These are phyloP conservation scores for Globia sparganii DNA, from an alignment of 2,888 invertebrate genomes.

Conservation along the genomic window DNA sequence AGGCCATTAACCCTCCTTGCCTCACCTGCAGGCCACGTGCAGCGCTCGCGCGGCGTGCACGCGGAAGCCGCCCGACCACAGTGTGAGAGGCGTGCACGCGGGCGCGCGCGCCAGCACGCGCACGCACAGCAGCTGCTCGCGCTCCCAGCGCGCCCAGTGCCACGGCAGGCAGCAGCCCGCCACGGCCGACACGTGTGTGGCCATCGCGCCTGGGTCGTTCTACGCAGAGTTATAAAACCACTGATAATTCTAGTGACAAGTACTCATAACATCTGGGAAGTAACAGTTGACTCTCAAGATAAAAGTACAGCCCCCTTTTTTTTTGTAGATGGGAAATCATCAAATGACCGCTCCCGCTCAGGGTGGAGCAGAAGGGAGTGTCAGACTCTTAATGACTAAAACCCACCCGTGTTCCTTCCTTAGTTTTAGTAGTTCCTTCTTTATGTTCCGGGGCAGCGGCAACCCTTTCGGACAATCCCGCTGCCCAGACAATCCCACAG, in stretches of 20 bases:
- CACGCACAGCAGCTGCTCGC: slow-evolving; percentile 96
- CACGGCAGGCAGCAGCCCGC: slow-evolving; percentile 98
- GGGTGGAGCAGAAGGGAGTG: too few relatives aligned
- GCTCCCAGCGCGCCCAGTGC: slow-evolving; percentile 98
- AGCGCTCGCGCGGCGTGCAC: slow-evolving; percentile 96
- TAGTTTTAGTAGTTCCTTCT: too few relatives aligned
- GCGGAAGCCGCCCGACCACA: slow-evolving; percentile 98
- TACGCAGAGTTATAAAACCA: slow-evolving; percentile 66
- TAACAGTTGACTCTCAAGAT: neutral
- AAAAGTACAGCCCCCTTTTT: neutral
- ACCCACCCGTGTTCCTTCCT: too few relatives aligned
- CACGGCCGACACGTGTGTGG: slow-evolving; percentile 94
- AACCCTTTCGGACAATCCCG: too few relatives aligned
- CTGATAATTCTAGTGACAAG: neutral
- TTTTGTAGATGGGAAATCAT: too few relatives aligned
- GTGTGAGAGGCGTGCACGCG: slow-evolving; percentile 92
- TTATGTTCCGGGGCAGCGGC: too few relatives aligned
- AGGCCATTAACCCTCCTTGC: too few relatives aligned
- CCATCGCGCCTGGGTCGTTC: slow-evolving; percentile 92
- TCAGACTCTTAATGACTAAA: too few relatives aligned
- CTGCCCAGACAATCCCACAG: too few relatives aligned
- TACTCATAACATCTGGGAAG: neutral
- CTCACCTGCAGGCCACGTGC: slow-evolving; percentile 95
- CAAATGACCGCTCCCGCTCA: too few relatives aligned
- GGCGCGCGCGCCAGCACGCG: slow-evolving; percentile 92